Percentiles rank a stretch among this genome's conserved stretches.
Conservation (phyloP, 2,888 invertebrate genomes). For the Lycophotia porphyrea region DNA sequence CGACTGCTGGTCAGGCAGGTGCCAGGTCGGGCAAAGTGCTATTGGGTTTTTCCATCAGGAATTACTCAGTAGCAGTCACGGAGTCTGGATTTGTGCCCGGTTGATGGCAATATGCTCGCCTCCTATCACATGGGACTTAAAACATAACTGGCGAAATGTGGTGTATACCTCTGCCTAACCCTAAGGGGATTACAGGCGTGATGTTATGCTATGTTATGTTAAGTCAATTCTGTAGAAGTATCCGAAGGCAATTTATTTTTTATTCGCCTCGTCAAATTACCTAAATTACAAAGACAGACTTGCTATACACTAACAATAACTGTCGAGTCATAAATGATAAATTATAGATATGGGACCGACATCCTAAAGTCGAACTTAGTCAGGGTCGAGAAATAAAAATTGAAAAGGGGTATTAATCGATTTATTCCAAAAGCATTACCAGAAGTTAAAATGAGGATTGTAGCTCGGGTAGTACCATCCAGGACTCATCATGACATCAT, state of each 20-base stretch:
- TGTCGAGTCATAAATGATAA: not conserved
- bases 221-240: not conserved
- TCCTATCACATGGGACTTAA: no score
- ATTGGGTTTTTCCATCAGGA: no score
- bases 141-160: no score
- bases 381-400: conserved; percentile 5
- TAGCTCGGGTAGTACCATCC: conserved; percentile 75
- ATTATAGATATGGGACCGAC: not conserved
- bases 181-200: no score
- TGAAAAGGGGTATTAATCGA: conserved; percentile 23
- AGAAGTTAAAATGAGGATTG: conserved; percentile 74
- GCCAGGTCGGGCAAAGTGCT: no score
- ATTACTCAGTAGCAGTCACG: no score
- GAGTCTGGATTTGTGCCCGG: no score
- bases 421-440: conserved; percentile 63
- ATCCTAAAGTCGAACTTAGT: not conserved
- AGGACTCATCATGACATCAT: conserved; percentile 63
- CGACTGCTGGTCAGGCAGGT: no score
- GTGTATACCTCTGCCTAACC: no score
- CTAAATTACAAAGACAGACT: not conserved
- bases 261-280: not conserved
- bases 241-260: not conserved
- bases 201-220: no score
- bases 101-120: no score
- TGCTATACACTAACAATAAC: not conserved